Conservation (phyloP, 2,888 invertebrate genomes). For the Altica lythri region DNA sequence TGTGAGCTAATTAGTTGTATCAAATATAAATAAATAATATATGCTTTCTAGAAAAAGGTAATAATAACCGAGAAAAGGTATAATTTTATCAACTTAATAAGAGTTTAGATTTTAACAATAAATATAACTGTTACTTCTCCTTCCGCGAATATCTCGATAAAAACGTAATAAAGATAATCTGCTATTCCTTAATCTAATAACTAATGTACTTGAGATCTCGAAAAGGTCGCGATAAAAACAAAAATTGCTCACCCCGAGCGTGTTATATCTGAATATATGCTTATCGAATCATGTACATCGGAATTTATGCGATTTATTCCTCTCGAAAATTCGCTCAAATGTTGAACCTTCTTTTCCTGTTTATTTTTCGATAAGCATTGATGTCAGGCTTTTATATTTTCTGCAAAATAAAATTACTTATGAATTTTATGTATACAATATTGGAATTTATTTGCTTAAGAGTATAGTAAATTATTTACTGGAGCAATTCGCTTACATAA, state of each 20-base stretch:
- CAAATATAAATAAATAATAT: no score
- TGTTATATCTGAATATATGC: constrained; percentile 22
- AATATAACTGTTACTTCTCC: no score
- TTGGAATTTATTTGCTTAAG: no score
- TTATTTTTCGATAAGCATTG: constrained; percentile 5
- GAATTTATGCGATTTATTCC: constrained; percentile 23
- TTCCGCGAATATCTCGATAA: no score
- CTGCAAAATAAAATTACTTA: constrained; percentile 15
- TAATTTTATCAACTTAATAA: no score
- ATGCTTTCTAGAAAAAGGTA: no score
- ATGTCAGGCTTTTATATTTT: constrained; percentile 4
- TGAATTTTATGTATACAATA: no score
- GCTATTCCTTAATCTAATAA: constrained; percentile 6
- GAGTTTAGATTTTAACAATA: no score
- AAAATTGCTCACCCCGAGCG: constrained; percentile 14
- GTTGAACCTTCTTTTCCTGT: background rate
- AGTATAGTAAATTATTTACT: no score
- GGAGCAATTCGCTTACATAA: no score
- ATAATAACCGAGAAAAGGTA: no score
- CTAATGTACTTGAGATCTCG: constrained; percentile 1
- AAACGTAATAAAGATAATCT: constrained; percentile 3
- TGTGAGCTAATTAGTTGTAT: no score
- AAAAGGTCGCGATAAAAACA: constrained; percentile 16
- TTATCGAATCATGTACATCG: constrained; percentile 22
- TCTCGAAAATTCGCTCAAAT: constrained; percentile 8